These are phyloP conservation scores for Micromesistius poutassou DNA, from an alignment of 2,797 vertebrate genomes.

Conservation along the genomic window DNA sequence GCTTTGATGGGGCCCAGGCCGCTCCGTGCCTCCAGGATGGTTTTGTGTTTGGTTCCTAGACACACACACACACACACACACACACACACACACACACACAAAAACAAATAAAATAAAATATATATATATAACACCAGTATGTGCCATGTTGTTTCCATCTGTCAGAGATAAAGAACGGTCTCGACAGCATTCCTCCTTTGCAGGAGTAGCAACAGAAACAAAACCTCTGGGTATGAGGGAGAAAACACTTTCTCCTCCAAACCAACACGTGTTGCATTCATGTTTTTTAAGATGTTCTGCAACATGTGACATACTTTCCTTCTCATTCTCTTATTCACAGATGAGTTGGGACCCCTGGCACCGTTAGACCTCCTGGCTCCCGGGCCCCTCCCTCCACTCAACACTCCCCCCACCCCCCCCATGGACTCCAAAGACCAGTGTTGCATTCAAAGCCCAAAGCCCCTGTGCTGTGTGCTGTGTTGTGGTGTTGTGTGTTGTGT, in stretches of 20 bases:
- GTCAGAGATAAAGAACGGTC: slow-evolving; percentile 25
- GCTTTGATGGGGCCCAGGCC: slow-evolving; percentile 92
- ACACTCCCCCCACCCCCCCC: slow-evolving; percentile 63
- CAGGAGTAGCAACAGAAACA: slow-evolving; percentile 32
- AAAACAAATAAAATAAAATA: slow-evolving; percentile 29
- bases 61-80: slow-evolving; percentile 22
- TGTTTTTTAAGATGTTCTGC: slow-evolving; percentile 4
- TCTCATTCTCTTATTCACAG: slow-evolving; percentile 46
- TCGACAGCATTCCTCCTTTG: slow-evolving; percentile 19
- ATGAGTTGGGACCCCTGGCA: slow-evolving; percentile 61
- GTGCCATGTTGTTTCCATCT: slow-evolving; percentile 30
- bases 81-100: background rate
- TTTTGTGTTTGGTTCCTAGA: slow-evolving; percentile 95
- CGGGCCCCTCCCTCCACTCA: slow-evolving; percentile 54
- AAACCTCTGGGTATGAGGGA: slow-evolving; percentile 15
- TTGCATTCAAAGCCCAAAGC: background rate
- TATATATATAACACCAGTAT: slow-evolving; percentile 24
- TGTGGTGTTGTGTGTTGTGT: slow-evolving; percentile 2
- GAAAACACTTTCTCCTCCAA: background rate
- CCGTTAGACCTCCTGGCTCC: slow-evolving; percentile 62
- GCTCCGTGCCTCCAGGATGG: slow-evolving; percentile 89
- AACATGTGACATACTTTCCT: slow-evolving; percentile 4
- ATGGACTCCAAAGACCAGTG: slow-evolving; percentile 57
- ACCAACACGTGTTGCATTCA: background rate
- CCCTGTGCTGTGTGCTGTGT: too few relatives aligned